Evolutionary conservation across 2,888 invertebrate genomes (phyloP).

Genomic region (Tetropium fuscum): DNA sequence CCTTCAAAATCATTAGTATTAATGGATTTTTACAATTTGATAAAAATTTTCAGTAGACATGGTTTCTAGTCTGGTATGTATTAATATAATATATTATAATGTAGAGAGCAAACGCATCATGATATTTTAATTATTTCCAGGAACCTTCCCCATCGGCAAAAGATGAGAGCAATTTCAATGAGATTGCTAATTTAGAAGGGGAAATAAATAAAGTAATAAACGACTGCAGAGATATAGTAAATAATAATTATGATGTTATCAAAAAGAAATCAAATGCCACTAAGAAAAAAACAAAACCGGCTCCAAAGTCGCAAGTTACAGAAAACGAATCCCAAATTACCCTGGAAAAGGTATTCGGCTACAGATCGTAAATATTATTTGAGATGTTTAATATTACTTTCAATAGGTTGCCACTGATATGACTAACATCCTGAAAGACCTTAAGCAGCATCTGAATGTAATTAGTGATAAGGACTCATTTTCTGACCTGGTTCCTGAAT

Average conservation of each 20-base stretch:
- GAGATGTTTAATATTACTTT: slow-evolving; percentile 1
- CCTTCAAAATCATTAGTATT: slow-evolving; percentile 21
- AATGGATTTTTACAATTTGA: slow-evolving; percentile 11
- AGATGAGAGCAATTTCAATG: background rate
- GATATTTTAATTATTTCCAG: background rate
- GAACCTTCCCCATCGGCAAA: background rate
- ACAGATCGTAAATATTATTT: too few relatives aligned
- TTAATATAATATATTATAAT: background rate
- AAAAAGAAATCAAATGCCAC: background rate
- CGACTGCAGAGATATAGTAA: background rate
- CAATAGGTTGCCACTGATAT: slow-evolving; percentile 44
- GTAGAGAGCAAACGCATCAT: too few relatives aligned
- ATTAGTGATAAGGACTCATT: slow-evolving; percentile 33
- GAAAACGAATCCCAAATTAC: background rate
- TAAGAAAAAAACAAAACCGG: background rate
- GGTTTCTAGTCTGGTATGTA: slow-evolving; percentile 8
- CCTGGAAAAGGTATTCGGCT: slow-evolving; percentile 18
- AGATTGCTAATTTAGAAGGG: background rate
- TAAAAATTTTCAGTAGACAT: slow-evolving; percentile 21
- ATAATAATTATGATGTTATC: background rate
- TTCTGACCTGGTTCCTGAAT: slow-evolving; percentile 36
- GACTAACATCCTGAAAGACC: slow-evolving; percentile 28
- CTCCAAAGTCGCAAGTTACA: background rate
- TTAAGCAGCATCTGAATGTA: slow-evolving; percentile 33
- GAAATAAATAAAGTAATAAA: slow-evolving; percentile 8